phyloP scores from a whole-genome alignment of 2,113 vertebrate species.

The Maccullochella peelii region DNA sequence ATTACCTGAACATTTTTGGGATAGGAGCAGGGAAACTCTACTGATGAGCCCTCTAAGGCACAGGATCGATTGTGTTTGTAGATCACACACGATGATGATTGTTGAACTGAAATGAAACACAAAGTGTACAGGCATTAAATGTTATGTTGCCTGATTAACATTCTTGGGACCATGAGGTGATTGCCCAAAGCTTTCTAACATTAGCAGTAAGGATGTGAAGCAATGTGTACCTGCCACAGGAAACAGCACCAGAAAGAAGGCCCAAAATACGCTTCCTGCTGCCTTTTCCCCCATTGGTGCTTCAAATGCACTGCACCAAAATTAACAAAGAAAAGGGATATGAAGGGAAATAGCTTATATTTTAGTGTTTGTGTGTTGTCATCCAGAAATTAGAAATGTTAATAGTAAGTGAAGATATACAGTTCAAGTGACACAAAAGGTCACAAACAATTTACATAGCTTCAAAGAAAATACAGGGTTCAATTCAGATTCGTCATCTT shows the following conservation, averaged over 20 bases:
- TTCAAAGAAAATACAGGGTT: background rate
- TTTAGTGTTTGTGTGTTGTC: background rate
- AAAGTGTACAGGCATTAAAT: background rate
- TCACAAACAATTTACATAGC: background rate
- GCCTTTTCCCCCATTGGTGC: background rate
- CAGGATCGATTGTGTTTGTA: background rate
- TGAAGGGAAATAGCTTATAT: background rate
- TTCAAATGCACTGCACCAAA: background rate
- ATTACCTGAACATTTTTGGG: background rate
- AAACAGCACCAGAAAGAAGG: conserved; percentile 11
- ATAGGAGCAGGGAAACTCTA: conserved; percentile 13
- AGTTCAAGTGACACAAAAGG: background rate
- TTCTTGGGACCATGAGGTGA: background rate
- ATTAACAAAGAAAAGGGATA: background rate
- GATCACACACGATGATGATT: background rate
- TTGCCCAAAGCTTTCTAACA: background rate
- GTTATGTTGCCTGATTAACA: background rate
- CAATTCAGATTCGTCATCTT: background rate
- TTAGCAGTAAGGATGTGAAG: background rate
- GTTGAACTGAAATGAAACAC: conserved; percentile 18
- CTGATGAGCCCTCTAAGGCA: background rate
- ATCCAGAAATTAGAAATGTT: background rate
- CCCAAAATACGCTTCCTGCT: conserved; percentile 37
- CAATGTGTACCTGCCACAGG: conserved; percentile 18
- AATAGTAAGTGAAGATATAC: background rate